Base-by-base conservation (phyloP, 2,797 vertebrate genomes). In the Melanotaenia boesemani region DNA sequence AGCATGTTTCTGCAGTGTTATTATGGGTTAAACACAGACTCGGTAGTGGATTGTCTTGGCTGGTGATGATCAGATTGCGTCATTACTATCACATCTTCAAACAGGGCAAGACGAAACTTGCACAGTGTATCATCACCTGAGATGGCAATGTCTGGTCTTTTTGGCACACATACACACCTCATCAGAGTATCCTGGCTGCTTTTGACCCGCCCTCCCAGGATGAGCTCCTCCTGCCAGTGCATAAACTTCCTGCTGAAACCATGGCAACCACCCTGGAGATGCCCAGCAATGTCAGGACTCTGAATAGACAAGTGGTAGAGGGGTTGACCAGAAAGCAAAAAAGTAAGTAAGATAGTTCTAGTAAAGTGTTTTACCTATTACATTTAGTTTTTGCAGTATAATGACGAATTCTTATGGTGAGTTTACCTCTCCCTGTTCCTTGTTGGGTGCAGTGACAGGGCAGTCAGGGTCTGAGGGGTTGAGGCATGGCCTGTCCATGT, bases 141-240 rank as follows among this genome's bases (percentile, higher is more conserved):
- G 57, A 6, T 22, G 11, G 18, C 59, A 8, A 5, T 1, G 18
- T 12, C 32, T 30, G 6, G 32, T 63, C 36, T 66, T n/a, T 41
- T 44, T 34, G 34, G 44, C 18, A 62, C 24, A 58, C 57, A 80
- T 63, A 77, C 94, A 92, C 83, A 99, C 98, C 97, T 98, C 89
- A 96, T 92, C 86, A 99, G 93, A 85, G 93, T 89, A 76, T 97
- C 96, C 86, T 96, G 95, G 70, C 93, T 89, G 90, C 93, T 94
- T 93, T 97, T 98, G 80, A 94, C 86, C 3, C 93, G 93, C 75
- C 97, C 98, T 0, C 98, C 98, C 74, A 99, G 93, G 90, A 99
- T 96, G 90, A 99, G 90, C 86, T 99, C 98, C 91, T 99, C 97
- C 88, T 98, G 97, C 98, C 98, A 99, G 92, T 97, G 97, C 97